These are phyloP conservation scores for Festucalex cinctus DNA, from an alignment of 2,113 vertebrate species.

Conservation along the genomic window DNA sequence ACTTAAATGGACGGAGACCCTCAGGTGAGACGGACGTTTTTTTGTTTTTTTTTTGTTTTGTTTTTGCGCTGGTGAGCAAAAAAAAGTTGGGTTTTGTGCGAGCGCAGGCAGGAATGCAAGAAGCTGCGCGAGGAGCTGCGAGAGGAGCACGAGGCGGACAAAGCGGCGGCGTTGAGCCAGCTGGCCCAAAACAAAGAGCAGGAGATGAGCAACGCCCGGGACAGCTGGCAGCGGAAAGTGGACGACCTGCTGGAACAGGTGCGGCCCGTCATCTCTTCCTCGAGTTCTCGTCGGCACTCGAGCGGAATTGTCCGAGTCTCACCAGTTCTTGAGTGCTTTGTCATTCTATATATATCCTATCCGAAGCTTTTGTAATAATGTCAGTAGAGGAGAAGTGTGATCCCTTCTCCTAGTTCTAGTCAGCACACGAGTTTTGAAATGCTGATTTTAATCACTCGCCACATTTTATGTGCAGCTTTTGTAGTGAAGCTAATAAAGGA, in stretches of 20 bases:
- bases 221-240: conserved; percentile 97
- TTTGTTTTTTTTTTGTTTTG: no score
- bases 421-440: no score
- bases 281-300: background rate
- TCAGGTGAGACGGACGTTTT: no score
- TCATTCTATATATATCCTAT: background rate
- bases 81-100: no score
- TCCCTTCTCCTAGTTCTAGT: no score
- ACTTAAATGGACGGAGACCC: conserved; percentile 96
- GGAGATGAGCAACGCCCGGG: conserved; percentile 84
- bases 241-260: conserved; percentile 98
- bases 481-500: no score
- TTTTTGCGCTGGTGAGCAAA: no score
- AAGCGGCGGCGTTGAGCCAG: conserved; percentile 83
- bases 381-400: no score
- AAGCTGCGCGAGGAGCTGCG: conserved; percentile 91
- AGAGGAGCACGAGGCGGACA: conserved; percentile 90
- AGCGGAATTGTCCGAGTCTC: background rate
- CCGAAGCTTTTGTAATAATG: no score
- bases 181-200: conserved; percentile 88
- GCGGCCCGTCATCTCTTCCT: background rate
- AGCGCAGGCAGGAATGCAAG: conserved; percentile 88
- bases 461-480: no score
- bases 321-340: background rate
- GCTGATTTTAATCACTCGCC: no score